Percentiles rank a stretch among this genome's conserved stretches.
Conservation (phyloP, 2,888 invertebrate species). For the Tetragonula carbonaria region DNA sequence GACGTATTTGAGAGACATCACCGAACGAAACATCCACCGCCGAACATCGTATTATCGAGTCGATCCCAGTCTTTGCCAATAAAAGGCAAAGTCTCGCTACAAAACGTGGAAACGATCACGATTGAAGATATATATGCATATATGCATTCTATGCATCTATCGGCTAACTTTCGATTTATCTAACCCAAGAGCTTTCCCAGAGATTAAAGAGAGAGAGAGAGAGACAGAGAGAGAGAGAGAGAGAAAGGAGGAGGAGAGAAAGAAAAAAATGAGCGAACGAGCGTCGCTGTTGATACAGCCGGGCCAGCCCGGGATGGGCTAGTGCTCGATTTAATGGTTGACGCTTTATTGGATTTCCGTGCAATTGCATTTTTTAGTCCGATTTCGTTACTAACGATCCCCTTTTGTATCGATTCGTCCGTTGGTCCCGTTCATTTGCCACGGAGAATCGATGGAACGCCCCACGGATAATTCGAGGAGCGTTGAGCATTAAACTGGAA, state of each 20-base stretch:
- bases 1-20: too few species aligned
- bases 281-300: slow-evolving; percentile 58
- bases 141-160: neutral
- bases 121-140: slow-evolving; percentile 23
- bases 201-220: slow-evolving; percentile 28
- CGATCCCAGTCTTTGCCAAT: slow-evolving; percentile 12
- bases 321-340: slow-evolving; percentile 75
- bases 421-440: slow-evolving; percentile 23
- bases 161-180: slow-evolving; percentile 48
- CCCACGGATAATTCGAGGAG: slow-evolving; percentile 65
- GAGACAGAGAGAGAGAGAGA: too few species aligned
- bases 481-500: slow-evolving; percentile 52
- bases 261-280: slow-evolving; percentile 51
- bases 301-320: slow-evolving; percentile 48
- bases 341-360: slow-evolving; percentile 77
- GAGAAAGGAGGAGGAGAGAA: neutral
- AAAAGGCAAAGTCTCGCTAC: neutral
- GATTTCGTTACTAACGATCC: slow-evolving; percentile 74
- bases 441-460: slow-evolving; percentile 43
- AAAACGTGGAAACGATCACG: slow-evolving; percentile 20
- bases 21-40: too few species aligned
- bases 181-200: slow-evolving; percentile 18
- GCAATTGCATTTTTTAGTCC: slow-evolving; percentile 76
- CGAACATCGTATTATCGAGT: neutral
- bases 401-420: slow-evolving; percentile 64